A percentile compares a stretch with the other conserved stretches of the same genome.
Conservation (phyloP, 2,797 vertebrate genomes). For the Enteromius radiatus region DNA sequence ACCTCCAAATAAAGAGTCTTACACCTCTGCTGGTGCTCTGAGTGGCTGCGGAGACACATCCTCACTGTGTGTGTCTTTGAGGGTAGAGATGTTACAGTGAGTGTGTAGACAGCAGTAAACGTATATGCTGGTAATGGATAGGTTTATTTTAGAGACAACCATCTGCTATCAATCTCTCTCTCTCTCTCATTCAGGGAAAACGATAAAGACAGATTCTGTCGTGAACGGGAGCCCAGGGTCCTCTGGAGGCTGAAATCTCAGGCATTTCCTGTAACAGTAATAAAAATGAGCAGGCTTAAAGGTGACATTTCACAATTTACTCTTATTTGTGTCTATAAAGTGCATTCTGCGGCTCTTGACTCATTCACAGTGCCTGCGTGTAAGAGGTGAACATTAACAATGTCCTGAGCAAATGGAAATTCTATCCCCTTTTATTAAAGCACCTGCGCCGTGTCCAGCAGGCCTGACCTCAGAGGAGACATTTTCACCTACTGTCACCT, state of each 20-base stretch:
- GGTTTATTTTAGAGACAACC: slow-evolving; percentile 95
- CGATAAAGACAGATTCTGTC: slow-evolving; percentile 78
- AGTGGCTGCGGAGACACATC: slow-evolving; percentile 21
- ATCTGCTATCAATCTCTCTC: slow-evolving; percentile 96
- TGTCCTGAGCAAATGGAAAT: slow-evolving; percentile 94
- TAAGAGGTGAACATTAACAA: slow-evolving; percentile 94
- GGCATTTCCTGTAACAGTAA: slow-evolving; percentile 98
- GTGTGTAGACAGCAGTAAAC: slow-evolving; percentile 86
- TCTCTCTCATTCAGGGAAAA: slow-evolving; percentile 69
- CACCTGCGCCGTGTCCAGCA: slow-evolving; percentile 92
- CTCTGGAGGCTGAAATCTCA: slow-evolving; percentile 96
- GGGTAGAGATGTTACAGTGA: slow-evolving; percentile 43
- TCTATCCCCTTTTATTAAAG: slow-evolving; percentile 93
- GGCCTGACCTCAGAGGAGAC: slow-evolving; percentile 83
- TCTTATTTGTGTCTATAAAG: slow-evolving; percentile 99
- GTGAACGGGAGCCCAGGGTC: slow-evolving; percentile 66
- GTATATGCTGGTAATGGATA: slow-evolving; percentile 90
- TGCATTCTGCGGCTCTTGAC: slow-evolving; percentile 95
- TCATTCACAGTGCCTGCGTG: slow-evolving; percentile 87
- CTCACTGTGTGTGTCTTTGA: slow-evolving; percentile 22
- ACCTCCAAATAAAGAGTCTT: not conserved
- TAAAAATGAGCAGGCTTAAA: slow-evolving; percentile 99
- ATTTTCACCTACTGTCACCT: slow-evolving; percentile 71
- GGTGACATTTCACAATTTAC: slow-evolving; percentile 99
- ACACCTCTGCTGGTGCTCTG: slow-evolving; percentile 16